Evolutionary conservation across 1,140 invertebrate species (phyloP), one percentile per base, ranked within the genome.

Genomic region (Temnothorax longispinosus): DNA sequence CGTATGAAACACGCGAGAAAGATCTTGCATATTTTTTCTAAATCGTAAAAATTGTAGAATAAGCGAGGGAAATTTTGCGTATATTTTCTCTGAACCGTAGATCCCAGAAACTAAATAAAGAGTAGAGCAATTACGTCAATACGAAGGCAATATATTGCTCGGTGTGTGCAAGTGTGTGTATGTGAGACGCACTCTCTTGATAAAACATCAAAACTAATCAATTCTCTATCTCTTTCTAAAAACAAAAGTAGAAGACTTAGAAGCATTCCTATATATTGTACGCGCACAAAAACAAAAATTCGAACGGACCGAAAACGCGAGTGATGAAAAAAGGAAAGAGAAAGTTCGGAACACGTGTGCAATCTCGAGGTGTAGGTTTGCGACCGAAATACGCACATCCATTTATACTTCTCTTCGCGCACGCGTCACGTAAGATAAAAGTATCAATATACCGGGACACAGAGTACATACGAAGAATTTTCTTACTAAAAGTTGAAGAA

Each of bases 211-310:
- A 67, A 65, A 8, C 5, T 69, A 47, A 67, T 18, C 11, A 52
- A 18, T 56, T 27, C 27, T 27, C 27, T 27, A 27, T 27, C 35
- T 67, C 10, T 7, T 15, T 13, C 58, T 54, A 32, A 13, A 54
- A 0, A 44, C 35, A 0, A 11, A 80, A 54, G 1, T 5, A 27
- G n/a, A 10, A 21, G 15, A 8, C 35, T n/a, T 56, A 3, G 3
- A n/a, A 7, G 44, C 2, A 41, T 8, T 27, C 2, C n/a, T 69
- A 10, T 21, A 10, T 21, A 32, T 52, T 13, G 18, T n/a, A 11
- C 11, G n/a, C 11, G 18, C 13, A 18, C 11, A 13, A 69, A 71
- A 81, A 71, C n/a, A 71, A 69, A 81, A 81, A 38, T 81, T 81
- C 8, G 13, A 3, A 21, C 5, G 1, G 15, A 6, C 15, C 41